Base-by-base conservation (phyloP, 2,113 vertebrate genomes). In the Ranitomeya imitator region DNA sequence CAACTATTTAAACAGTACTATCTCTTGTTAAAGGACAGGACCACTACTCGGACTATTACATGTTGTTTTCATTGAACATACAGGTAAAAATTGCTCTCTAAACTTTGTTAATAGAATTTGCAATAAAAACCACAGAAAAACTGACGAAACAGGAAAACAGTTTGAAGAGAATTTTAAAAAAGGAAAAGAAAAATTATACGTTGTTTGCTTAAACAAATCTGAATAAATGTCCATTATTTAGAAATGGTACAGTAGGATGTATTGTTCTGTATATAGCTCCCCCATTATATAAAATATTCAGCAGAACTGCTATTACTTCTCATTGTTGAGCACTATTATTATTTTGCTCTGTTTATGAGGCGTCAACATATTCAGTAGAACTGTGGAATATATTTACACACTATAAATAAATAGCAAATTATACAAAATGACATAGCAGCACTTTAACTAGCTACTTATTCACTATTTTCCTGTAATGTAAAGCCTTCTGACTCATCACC, bases 361-460 rank as follows among this genome's bases (percentile, higher is more conserved):
- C 52, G 23, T 13, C 19, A 79, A 79, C 11, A 55, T 52, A 52
- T 54, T 78, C 37, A 45, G 31, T 26, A 79, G 77, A 55, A 16
- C n/a, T 23, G 9, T 55, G 77, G 51, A 79, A 55, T 55, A 55
- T 55, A 13, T 79, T 55, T 55, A 79, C 55, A 23, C 52, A 55
- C 77, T 57, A 78, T 78, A 79, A 79, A 78, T 78, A 78, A n/a
- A 55, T 79, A 55, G 21, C 51, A 79, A 79, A 79, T 23, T 79
- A 79, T 79, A 54, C 51, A 79, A 79, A 79, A 79, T 79, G 77
- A 57, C n/a, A 79, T 26, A 23, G 77, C 52, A 15, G 21, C n/a
- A 57, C 77, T 79, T 26, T 79, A 79, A 79, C 77, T 23, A 57
- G 77, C 77, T 55, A 55, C 11, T 79, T 57, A 55, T 79, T 54